These are phyloP conservation scores for Molossus molossus DNA, from an alignment of 2,797 vertebrate species.

Conservation along the genomic window DNA sequence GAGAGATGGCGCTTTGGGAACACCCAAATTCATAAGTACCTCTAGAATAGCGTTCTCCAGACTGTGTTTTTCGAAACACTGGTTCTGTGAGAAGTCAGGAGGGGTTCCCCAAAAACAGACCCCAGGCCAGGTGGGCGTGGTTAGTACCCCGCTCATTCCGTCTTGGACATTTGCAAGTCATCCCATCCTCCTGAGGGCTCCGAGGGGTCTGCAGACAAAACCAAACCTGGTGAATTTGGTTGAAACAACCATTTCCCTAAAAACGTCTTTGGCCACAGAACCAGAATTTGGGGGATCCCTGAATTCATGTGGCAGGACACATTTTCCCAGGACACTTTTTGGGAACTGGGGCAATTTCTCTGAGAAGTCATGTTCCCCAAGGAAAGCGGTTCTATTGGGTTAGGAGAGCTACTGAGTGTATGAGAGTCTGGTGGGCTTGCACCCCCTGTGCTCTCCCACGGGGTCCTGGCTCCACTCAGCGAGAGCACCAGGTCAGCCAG, in stretches of 20 bases:
- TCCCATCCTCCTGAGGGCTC: not conserved
- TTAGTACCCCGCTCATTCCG: accelerated
- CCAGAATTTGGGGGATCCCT: not conserved
- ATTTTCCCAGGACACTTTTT: not conserved
- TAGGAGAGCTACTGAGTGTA: not conserved
- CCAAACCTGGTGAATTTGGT: not conserved
- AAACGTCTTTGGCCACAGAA: not conserved
- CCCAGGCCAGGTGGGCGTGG: accelerated
- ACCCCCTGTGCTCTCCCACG: too few relatives aligned
- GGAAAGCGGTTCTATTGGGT: not conserved
- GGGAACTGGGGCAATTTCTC: not conserved
- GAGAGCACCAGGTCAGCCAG: not conserved
- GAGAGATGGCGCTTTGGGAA: not conserved
- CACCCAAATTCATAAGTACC: not conserved
- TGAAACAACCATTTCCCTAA: not conserved
- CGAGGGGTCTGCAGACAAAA: not conserved
- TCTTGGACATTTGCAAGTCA: not conserved
- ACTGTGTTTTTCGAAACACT: not conserved
- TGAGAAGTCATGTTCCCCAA: too few relatives aligned
- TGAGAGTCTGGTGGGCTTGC: not conserved
- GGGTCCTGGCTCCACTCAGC: not conserved
- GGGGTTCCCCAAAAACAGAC: not conserved
- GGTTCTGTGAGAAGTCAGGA: not conserved
- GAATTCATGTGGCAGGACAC: not conserved
- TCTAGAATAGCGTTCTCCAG: not conserved